These are phyloP conservation scores for Pinna nobilis DNA, from an alignment of 1,140 invertebrate genomes.

Conservation along the genomic window DNA sequence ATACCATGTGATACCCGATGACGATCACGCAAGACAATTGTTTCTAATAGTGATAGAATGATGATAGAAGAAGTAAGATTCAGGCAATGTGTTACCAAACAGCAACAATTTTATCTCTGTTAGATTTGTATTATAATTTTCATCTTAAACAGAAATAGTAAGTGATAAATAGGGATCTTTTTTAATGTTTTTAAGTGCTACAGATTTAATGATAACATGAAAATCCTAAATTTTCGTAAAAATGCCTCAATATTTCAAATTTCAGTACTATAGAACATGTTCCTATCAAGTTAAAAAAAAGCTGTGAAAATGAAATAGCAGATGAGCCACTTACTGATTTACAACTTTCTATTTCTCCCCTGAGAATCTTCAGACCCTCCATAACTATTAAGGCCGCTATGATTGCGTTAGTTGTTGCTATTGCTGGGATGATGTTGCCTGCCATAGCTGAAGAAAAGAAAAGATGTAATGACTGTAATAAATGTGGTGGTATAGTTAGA, in stretches of 20 bases:
- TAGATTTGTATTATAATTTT: conserved; percentile 18
- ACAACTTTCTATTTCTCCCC: conserved; percentile 78
- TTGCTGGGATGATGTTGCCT: conserved; percentile 97
- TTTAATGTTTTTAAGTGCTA: too few species aligned
- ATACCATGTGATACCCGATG: too few species aligned
- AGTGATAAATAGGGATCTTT: too few species aligned
- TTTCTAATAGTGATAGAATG: too few species aligned
- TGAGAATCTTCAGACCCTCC: conserved; percentile 88
- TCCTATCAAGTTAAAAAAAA: too few species aligned
- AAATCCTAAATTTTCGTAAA: neutral
- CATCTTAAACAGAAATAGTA: too few species aligned
- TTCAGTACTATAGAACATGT: neutral
- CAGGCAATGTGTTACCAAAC: too few species aligned
- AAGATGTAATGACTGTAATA: neutral
- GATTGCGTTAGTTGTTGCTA: conserved; percentile 98
- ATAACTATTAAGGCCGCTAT: conserved; percentile 95
- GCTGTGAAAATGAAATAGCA: too few species aligned
- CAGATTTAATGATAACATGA: too few species aligned
- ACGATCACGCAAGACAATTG: neutral
- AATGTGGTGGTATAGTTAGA: neutral
- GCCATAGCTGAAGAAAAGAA: conserved; percentile 89
- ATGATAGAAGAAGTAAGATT: neutral
- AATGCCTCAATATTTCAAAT: neutral
- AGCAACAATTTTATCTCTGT: neutral
- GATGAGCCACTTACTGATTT: conserved; percentile 63